phyloP scores from a whole-genome alignment of 2,113 vertebrate species.

The Trichomycterus rosablanca region DNA sequence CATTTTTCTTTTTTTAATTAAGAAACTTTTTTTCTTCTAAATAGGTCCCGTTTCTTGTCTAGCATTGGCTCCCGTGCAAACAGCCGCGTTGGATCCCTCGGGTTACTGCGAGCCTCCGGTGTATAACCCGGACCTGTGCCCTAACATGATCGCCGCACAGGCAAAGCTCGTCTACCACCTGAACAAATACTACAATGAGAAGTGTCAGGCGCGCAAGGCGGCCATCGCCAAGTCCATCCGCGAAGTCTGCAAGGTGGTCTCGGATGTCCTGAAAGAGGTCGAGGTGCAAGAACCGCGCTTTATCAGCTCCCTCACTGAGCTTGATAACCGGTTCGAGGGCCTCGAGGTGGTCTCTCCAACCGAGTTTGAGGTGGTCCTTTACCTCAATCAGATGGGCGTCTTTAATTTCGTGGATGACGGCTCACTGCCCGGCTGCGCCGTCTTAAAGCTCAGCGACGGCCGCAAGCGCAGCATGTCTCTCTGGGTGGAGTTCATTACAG shows the following conservation, averaged over 20 bases:
- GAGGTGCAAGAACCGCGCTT: constrained; percentile 98
- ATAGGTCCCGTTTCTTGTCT: constrained; percentile 72
- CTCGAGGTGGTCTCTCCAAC: constrained; percentile 94
- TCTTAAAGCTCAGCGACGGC: constrained; percentile 97
- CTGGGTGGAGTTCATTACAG: constrained; percentile 99
- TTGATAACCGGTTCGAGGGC: constrained; percentile 97
- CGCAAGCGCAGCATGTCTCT: constrained; percentile 98
- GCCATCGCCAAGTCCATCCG: constrained; percentile 97
- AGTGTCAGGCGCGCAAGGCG: constrained; percentile 95
- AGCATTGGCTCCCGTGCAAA: constrained; percentile 98
- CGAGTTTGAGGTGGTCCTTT: constrained; percentile 97
- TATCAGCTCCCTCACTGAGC: constrained; percentile 97
- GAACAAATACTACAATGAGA: constrained; percentile 99
- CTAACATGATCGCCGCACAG: constrained; percentile 99
- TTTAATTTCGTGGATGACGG: constrained; percentile 99
- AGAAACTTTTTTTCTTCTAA: constrained; percentile 42
- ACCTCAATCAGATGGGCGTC: constrained; percentile 98
- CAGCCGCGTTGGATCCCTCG: constrained; percentile 99
- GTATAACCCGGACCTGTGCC: constrained; percentile 99
- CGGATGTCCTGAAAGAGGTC: constrained; percentile 97
- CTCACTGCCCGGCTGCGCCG: constrained; percentile 95
- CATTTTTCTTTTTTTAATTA: constrained; percentile 50
- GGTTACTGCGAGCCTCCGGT: constrained; percentile 99
- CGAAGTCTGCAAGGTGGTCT: constrained; percentile 98
- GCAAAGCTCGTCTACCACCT: constrained; percentile 98